Percentiles rank a stretch among this genome's conserved stretches.
phyloP scores from a whole-genome alignment of 2,888 invertebrate species.

The Xylota sylvarum region DNA sequence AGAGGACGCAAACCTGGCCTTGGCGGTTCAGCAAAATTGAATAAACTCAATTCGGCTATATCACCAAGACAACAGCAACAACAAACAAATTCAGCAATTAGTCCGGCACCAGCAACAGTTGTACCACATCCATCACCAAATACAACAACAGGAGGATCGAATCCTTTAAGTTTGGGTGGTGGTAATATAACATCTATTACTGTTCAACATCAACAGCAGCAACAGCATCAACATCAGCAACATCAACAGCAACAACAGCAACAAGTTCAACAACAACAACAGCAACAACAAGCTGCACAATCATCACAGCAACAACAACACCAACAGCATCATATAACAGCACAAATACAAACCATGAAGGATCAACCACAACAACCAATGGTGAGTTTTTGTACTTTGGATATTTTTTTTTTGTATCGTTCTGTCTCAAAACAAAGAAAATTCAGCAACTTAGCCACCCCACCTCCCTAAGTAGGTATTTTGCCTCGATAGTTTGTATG shows the following conservation, averaged over 20 bases:
- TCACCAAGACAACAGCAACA: constrained; percentile 81
- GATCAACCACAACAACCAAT: constrained; percentile 85
- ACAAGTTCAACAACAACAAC: constrained; percentile 79
- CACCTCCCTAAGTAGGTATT: too few relatives aligned
- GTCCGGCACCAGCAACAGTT: constrained; percentile 82
- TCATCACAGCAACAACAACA: constrained; percentile 79
- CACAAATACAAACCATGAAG: constrained; percentile 85
- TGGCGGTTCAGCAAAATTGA: constrained; percentile 81
- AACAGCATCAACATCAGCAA: constrained; percentile 79
- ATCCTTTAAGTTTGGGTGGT: constrained; percentile 73
- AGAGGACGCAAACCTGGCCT: constrained; percentile 82
- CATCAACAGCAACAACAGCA: constrained; percentile 80
- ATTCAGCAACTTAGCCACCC: too few relatives aligned
- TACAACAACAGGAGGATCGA: constrained; percentile 79
- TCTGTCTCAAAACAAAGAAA: too few relatives aligned
- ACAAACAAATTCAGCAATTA: constrained; percentile 80
- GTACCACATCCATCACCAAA: constrained; percentile 84
- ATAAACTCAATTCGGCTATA: constrained; percentile 83
- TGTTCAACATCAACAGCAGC: constrained; percentile 78
- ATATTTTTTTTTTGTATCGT: not conserved
- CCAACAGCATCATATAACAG: constrained; percentile 84
- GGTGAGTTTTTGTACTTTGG: constrained; percentile 81
- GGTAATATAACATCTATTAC: constrained; percentile 73
- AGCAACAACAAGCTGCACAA: constrained; percentile 80
- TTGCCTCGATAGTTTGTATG: too few relatives aligned